Base-by-base conservation (phyloP, 2,888 invertebrate species). In the Lasioglossum lativentre region DNA sequence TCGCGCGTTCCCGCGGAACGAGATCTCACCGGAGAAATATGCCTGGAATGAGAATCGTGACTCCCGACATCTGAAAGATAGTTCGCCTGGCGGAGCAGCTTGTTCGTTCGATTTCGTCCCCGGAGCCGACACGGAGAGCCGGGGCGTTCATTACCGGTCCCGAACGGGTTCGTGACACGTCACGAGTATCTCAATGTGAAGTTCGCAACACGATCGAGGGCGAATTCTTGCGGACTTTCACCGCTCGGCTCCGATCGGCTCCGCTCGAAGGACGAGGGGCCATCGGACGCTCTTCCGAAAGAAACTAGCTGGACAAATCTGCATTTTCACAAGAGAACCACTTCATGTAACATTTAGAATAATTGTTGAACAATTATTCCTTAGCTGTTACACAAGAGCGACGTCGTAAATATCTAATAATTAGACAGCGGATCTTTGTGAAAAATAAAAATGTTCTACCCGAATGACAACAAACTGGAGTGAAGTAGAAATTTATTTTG, bases 151-250 rank as follows among this genome's bases (percentile, higher is more conserved):
- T 91, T 91, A 85, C 75, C 80, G 80, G 87, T 85, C 82, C 83
- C 77, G 89, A 80, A 80, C 89, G 88, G 86, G 90, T 88, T 90
- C 86, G 89, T 88, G 90, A 90, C 85, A 85, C 85, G 88, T 85
- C 88, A 83, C 86, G 90, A 80, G 89, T 89, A 92, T 92, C 92
- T 92, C 92, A 92, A 92, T 92, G 92, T 90, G 90, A 92, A 92
- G 92, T 92, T 92, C 91, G 90, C 87, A 81, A 83, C 86, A 89
- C 88, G 88, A 92, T 91, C 89, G 91, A 90, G 91, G 91, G 89
- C 90, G 89, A 91, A 91, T 91, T 91, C 90, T 80, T 86, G 82
- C 83, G 82, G 88, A 92, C 92, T 92, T 92, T 92, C 92, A 92
- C 92, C 91, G 78, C 59, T 27, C 19, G 66, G 56, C 63, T 27